phyloP scores from a whole-genome alignment of 2,113 vertebrate genomes.

The Carassius carassius region DNA sequence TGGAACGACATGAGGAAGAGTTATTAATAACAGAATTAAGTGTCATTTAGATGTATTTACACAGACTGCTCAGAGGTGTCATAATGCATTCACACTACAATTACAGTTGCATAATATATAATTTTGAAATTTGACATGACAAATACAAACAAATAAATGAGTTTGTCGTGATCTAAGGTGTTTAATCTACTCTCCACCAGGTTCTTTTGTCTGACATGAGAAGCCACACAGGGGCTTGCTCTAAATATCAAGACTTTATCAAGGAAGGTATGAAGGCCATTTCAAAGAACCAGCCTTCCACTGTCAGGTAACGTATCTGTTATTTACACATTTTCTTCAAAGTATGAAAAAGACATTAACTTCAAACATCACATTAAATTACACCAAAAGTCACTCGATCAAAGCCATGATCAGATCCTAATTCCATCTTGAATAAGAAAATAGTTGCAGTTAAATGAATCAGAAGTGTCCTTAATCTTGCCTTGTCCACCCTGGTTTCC shows the following conservation, averaged over 20 bases:
- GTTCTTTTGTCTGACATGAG: slow-evolving; percentile 90
- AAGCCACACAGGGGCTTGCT: slow-evolving; percentile 84
- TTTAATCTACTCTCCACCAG: slow-evolving; percentile 64
- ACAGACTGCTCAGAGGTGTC: too few relatives aligned
- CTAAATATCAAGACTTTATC: slow-evolving; percentile 93
- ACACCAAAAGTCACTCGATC: neutral
- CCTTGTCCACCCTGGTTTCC: neutral
- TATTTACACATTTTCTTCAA: too few relatives aligned
- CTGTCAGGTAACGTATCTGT: slow-evolving; percentile 76
- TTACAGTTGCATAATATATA: too few relatives aligned
- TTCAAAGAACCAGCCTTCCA: slow-evolving; percentile 83
- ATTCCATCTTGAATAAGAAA: neutral
- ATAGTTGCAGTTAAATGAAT: neutral
- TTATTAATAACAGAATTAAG: too few relatives aligned
- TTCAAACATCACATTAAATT: neutral
- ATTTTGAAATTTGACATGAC: too few relatives aligned
- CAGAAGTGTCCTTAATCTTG: neutral
- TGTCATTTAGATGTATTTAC: too few relatives aligned
- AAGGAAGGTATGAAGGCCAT: slow-evolving; percentile 92
- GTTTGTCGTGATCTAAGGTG: too few relatives aligned
- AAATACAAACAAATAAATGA: too few relatives aligned
- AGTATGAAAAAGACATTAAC: too few relatives aligned
- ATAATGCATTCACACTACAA: too few relatives aligned
- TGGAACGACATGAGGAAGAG: too few relatives aligned
- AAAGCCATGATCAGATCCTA: neutral